Percentiles rank a stretch among this genome's conserved stretches.
phyloP scores from a whole-genome alignment of 2,888 invertebrate genomes.

The Danaus chrysippus region DNA sequence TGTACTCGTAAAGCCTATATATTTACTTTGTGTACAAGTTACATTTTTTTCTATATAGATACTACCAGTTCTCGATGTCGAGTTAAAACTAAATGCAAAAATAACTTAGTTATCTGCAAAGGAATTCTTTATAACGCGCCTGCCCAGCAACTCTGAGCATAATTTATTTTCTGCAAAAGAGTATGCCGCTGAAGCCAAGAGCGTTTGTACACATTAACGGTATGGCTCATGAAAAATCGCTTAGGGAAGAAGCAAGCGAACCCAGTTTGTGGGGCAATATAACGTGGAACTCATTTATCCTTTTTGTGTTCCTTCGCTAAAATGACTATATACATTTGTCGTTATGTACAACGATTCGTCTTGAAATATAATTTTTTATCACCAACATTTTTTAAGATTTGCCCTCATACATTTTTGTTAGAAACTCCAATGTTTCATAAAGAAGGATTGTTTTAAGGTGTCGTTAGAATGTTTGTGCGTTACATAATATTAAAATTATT shows the following conservation, averaged over 20 bases:
- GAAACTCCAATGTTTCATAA: not conserved
- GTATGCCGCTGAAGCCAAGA: conserved; percentile 66
- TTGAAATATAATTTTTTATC: conserved; percentile 9
- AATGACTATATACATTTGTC: conserved; percentile 27
- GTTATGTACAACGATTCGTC: conserved; percentile 23
- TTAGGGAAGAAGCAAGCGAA: conserved; percentile 61
- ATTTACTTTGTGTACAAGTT: conserved; percentile 17
- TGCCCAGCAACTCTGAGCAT: conserved; percentile 55
- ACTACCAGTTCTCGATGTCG: conserved; percentile 27
- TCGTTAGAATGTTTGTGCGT: not conserved
- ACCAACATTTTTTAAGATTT: not conserved
- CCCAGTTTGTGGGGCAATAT: conserved; percentile 46
- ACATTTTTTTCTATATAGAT: conserved; percentile 10
- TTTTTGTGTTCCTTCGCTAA: conserved; percentile 28
- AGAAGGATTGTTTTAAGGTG: not conserved
- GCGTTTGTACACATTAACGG: conserved; percentile 76
- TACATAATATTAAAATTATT: not conserved
- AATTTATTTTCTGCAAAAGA: conserved; percentile 74
- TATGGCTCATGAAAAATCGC: conserved; percentile 76
- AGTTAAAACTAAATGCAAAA: conserved; percentile 44
- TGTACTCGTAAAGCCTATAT: conserved; percentile 10
- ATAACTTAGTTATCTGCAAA: conserved; percentile 57
- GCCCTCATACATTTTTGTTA: not conserved
- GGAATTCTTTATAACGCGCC: conserved; percentile 54
- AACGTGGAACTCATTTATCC: conserved; percentile 36